A percentile compares a stretch with the other conserved stretches of the same genome.
These are phyloP conservation scores for Dromas ardeola DNA, from an alignment of 2,113 vertebrate species.

Conservation along the genomic window DNA sequence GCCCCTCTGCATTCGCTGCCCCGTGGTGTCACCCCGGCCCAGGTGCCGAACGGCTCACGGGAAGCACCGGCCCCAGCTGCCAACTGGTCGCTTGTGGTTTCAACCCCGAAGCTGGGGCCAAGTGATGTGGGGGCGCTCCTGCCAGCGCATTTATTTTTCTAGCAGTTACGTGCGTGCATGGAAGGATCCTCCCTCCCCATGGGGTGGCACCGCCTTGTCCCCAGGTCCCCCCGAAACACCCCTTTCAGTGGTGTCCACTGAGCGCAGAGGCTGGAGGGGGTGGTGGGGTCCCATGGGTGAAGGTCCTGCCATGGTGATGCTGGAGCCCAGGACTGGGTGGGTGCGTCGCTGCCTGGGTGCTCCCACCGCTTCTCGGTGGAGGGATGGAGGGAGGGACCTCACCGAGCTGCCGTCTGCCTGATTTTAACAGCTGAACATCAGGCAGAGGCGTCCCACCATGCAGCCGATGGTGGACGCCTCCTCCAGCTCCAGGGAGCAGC, in stretches of 20 bases:
- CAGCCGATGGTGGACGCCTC: not conserved
- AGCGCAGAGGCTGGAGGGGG: not conserved
- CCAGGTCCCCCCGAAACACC: not conserved
- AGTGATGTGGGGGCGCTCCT: rapidly evolving
- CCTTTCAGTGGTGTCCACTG: rapidly evolving
- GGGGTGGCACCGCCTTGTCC: not conserved
- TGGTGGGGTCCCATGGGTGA: not conserved
- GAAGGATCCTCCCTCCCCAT: not conserved
- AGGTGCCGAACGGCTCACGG: rapidly evolving
- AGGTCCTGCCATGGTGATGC: not conserved
- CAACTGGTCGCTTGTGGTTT: not conserved
- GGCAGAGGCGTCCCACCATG: not conserved
- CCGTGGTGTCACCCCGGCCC: rapidly evolving
- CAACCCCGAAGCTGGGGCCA: not conserved
- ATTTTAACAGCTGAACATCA: no score
- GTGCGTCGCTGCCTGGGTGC: not conserved
- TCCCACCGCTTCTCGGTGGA: not conserved
- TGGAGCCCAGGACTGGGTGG: not conserved
- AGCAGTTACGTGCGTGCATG: not conserved
- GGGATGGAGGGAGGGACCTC: not conserved
- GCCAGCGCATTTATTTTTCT: rapidly evolving
- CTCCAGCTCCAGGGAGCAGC: not conserved
- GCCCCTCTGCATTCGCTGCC: not conserved
- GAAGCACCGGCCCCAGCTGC: not conserved
- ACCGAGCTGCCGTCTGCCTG: not conserved